These are phyloP conservation scores for Drosophila kurseongensis DNA, from an alignment of 1,140 invertebrate species.

Conservation along the genomic window DNA sequence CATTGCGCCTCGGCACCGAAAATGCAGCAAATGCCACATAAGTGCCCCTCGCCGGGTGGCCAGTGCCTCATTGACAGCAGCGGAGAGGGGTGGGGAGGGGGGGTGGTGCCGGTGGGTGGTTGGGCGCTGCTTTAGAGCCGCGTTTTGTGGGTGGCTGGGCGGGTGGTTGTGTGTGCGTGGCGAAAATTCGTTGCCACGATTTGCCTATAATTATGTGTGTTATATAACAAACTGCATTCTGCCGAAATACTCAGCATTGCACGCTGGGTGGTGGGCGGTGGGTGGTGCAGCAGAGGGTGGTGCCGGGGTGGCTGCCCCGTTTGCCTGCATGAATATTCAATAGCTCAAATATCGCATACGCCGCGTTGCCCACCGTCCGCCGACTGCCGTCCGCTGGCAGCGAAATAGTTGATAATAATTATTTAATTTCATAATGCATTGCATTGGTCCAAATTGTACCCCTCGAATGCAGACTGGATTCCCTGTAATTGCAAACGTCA, in stretches of 20 bases:
- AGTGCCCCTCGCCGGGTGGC: conserved; percentile 61
- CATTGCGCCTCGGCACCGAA: conserved; percentile 57
- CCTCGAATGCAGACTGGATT: neutral
- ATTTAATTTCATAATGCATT: conserved; percentile 70
- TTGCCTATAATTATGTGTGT: conserved; percentile 83
- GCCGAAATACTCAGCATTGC: conserved; percentile 59
- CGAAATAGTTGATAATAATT: conserved; percentile 78
- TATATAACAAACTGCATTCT: conserved; percentile 82
- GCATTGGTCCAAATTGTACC: conserved; percentile 23
- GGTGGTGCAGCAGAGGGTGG: neutral
- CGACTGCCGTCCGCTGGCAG: conserved; percentile 11
- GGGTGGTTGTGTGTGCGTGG: conserved; percentile 52
- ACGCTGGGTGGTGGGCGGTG: neutral
- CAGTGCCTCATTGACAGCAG: conserved; percentile 40
- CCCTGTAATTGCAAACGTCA: conserved; percentile 64
- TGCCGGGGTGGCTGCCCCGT: neutral
- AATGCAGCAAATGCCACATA: conserved; percentile 80
- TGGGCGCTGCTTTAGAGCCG: conserved; percentile 24
- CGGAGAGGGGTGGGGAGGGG: neutral
- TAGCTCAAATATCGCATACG: conserved; percentile 78
- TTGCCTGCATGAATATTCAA: conserved; percentile 80
- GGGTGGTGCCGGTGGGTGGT: conserved; percentile 1
- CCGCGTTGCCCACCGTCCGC: conserved; percentile 44
- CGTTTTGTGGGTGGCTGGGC: conserved; percentile 10
- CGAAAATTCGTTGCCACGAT: conserved; percentile 82